Evolutionary conservation across 2,113 vertebrate species (phyloP), one percentile per base, ranked within the genome.

Genomic region (Fulica atra): DNA sequence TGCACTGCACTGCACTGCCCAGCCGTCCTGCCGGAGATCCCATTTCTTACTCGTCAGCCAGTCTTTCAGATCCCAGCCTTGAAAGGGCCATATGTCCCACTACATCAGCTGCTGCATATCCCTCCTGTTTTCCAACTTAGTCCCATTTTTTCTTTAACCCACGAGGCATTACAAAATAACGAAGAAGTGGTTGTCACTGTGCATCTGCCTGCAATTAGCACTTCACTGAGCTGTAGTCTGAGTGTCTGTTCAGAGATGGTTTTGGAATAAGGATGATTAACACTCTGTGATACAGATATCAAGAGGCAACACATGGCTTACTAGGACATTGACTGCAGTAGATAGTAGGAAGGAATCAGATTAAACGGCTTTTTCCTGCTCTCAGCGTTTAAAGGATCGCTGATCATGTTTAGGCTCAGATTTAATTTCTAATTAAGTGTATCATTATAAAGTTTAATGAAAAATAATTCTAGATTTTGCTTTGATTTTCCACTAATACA

Each of bases 1-100:
- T 0, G 0, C n/a, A 5, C 21, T 9, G 29, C 48, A 11, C 1
- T 7, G 17, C n/a, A n/a, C n/a, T 7, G 6, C 28, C 35, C 64
- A 4, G 31, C 31, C 9, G 19, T 82, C 16, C 44, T 35, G 10
- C 11, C 7, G 0, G 6, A 65, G 28, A 44, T 8, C 17, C 60
- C n/a, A 16, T 13, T 50, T 66, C 68, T 36, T 35, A 46, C 10
- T 20, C 9, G 42, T 38, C 42, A 78, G 16, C 15, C 40, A 23
- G 42, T 25, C 26, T 82, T 60, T 54, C 11, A 64, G 14, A 54
- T 38, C 50, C 57, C 4, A 3, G 31, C 26, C n/a, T 73, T n/a
- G 26, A 61, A 81, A 81, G n/a, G 10, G 19, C 31, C 38, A 10
- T 31, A 35, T 3, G 23, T 23, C 24, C 61, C 16, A 56, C 48